These are phyloP conservation scores for Leucophenga varia DNA, from an alignment of 1,140 invertebrate species.

Conservation along the genomic window DNA sequence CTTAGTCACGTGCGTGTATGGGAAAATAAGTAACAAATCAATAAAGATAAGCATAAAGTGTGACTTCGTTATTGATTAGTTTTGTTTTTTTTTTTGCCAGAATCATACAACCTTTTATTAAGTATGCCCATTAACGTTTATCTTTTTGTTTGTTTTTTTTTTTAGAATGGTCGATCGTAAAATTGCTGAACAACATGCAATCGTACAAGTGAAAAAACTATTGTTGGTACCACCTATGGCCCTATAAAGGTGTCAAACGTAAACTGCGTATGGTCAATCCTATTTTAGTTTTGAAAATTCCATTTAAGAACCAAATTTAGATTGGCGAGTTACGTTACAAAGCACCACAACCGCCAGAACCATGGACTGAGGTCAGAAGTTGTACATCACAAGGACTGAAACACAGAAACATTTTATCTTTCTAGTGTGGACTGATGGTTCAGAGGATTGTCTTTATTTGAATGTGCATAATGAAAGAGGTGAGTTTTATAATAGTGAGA, in stretches of 20 bases:
- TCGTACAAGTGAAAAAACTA: constrained; percentile 50
- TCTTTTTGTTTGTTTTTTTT: background rate
- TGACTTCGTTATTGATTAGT: too few species aligned
- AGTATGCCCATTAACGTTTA: too few species aligned
- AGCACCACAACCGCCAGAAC: constrained; percentile 60
- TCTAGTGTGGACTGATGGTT: constrained; percentile 55
- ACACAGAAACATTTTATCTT: constrained; percentile 54
- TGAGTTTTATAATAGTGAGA: too few species aligned
- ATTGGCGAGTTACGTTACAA: constrained; percentile 65
- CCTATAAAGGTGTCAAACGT: constrained; percentile 45
- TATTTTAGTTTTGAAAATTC: constrained; percentile 62
- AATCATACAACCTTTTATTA: too few species aligned
- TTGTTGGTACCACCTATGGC: constrained; percentile 44
- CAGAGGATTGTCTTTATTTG: constrained; percentile 80
- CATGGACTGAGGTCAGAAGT: constrained; percentile 61
- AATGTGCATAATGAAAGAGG: constrained; percentile 72
- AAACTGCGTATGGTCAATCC: constrained; percentile 41
- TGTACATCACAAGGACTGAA: constrained; percentile 58
- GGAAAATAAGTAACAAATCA: too few species aligned
- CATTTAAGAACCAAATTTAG: constrained; percentile 69
- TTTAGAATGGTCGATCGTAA: constrained; percentile 55
- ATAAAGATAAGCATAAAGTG: too few species aligned
- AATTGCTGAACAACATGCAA: constrained; percentile 51
- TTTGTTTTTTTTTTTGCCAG: too few species aligned
- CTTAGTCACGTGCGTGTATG: too few species aligned